Percentiles rank a stretch among this genome's conserved stretches.
Evolutionary conservation across 2,113 vertebrate genomes (phyloP).

Genomic region (Cebidichthys violaceus): DNA sequence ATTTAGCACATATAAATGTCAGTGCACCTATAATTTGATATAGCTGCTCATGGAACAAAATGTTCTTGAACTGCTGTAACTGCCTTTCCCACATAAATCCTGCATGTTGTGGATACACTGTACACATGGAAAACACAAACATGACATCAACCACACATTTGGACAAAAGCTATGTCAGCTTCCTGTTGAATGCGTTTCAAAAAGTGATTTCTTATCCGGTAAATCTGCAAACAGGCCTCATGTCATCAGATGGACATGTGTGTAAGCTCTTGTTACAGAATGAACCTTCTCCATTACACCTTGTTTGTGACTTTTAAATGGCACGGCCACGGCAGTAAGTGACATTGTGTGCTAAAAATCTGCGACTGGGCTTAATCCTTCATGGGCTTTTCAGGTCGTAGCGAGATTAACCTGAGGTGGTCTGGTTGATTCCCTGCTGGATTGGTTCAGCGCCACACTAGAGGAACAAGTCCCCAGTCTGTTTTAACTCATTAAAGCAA

Average conservation of each 20-base stretch:
- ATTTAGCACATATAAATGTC: conserved; percentile 27
- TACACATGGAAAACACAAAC: not conserved
- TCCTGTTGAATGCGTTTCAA: not conserved
- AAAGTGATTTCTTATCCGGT: not conserved
- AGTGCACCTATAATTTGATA: conserved; percentile 9
- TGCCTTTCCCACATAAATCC: not conserved
- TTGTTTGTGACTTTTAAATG: conserved; percentile 60
- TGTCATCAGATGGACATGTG: not conserved
- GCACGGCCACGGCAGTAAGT: conserved; percentile 25
- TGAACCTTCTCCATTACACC: conserved; percentile 39
- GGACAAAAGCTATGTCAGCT: conserved; percentile 1
- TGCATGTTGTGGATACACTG: not conserved
- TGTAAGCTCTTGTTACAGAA: not conserved
- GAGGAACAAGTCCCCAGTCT: conserved; percentile 52
- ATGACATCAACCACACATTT: not conserved
- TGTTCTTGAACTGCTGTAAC: not conserved
- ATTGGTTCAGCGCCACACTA: conserved; percentile 50
- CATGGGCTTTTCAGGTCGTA: conserved; percentile 70
- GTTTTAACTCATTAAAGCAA: conserved; percentile 60
- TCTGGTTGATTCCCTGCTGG: conserved; percentile 72
- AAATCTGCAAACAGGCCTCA: not conserved
- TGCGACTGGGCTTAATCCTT: conserved; percentile 75
- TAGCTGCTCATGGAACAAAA: not conserved
- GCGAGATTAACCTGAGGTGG: conserved; percentile 83
- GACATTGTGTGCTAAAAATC: conserved; percentile 69